Evolutionary conservation across 1,140 invertebrate species (phyloP).

Genomic region (Drosophila mayri): DNA sequence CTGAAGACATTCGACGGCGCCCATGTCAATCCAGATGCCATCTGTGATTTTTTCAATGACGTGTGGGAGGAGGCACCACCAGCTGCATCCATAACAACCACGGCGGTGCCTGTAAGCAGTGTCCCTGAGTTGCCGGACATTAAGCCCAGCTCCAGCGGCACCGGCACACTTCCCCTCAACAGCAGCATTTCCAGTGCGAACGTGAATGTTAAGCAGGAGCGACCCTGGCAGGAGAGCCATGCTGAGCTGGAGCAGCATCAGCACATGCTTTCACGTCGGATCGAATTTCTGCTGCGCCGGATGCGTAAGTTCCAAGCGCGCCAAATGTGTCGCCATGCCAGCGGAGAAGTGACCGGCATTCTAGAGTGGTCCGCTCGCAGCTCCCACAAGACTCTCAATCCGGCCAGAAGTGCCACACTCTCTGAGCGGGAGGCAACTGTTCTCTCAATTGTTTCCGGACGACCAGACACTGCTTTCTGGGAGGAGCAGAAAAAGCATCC

Average conservation of each 20-base stretch:
- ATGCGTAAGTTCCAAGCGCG: slow-evolving; percentile 91
- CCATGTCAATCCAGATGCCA: slow-evolving; percentile 67
- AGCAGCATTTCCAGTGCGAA: slow-evolving; percentile 18
- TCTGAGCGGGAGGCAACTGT: slow-evolving; percentile 61
- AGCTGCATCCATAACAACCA: neutral
- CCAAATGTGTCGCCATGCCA: slow-evolving; percentile 90
- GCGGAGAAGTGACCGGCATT: slow-evolving; percentile 90
- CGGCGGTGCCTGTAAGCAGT: slow-evolving; percentile 6
- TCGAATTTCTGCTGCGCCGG: slow-evolving; percentile 90
- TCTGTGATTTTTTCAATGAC: slow-evolving; percentile 81
- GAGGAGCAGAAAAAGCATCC: slow-evolving; percentile 68
- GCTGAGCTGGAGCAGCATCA: slow-evolving; percentile 86
- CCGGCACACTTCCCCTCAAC: neutral
- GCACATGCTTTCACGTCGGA: slow-evolving; percentile 88
- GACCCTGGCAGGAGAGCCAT: slow-evolving; percentile 21
- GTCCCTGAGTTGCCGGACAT: slow-evolving; percentile 17
- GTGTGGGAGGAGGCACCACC: slow-evolving; percentile 62
- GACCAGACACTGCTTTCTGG: slow-evolving; percentile 56
- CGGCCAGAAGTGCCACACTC: slow-evolving; percentile 76
- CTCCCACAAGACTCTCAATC: slow-evolving; percentile 55
- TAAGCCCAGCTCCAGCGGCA: slow-evolving; percentile 26
- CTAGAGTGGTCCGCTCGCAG: slow-evolving; percentile 89
- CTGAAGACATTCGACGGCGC: slow-evolving; percentile 74
- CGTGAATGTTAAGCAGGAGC: slow-evolving; percentile 12
- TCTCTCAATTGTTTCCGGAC: slow-evolving; percentile 58